These are phyloP conservation scores for Aspidiotus rigidus DNA, from an alignment of 2,888 invertebrate genomes.

Conservation along the genomic window DNA sequence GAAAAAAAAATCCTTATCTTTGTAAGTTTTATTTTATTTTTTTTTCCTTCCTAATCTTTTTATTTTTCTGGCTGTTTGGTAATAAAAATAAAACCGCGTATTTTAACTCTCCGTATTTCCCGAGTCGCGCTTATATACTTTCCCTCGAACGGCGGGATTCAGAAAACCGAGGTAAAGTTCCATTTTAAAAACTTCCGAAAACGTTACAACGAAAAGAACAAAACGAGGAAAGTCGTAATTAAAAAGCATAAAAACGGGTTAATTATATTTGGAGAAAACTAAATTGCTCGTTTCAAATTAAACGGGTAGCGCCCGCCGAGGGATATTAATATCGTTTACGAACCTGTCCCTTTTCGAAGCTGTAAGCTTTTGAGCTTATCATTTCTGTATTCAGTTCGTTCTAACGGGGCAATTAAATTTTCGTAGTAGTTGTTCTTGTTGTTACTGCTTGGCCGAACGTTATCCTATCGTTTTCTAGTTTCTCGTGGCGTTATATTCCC, in stretches of 20 bases:
- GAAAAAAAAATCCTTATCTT: slow-evolving; percentile 8
- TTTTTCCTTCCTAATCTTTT: too few species aligned
- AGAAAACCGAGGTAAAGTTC: not conserved
- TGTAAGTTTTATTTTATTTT: not conserved
- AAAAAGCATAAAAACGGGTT: slow-evolving; percentile 32
- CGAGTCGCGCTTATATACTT: not conserved
- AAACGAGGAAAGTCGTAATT: slow-evolving; percentile 11
- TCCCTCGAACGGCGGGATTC: not conserved
- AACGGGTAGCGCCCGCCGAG: slow-evolving; percentile 31
- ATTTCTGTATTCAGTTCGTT: slow-evolving; percentile 29
- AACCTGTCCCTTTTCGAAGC: slow-evolving; percentile 8
- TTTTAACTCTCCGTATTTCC: slow-evolving; percentile 1
- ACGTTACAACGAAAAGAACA: not conserved
- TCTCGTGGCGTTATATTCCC: too few species aligned
- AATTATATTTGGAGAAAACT: slow-evolving; percentile 32
- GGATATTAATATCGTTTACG: slow-evolving; percentile 31
- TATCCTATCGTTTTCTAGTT: too few species aligned
- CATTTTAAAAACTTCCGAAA: not conserved
- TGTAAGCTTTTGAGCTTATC: slow-evolving; percentile 30
- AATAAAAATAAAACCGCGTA: slow-evolving; percentile 18
- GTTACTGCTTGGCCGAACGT: not conserved
- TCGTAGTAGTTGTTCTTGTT: slow-evolving; percentile 24
- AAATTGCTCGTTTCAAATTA: slow-evolving; percentile 33
- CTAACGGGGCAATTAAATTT: slow-evolving; percentile 31
- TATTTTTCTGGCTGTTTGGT: not conserved